Base-by-base conservation (phyloP, 2,113 vertebrate genomes). In the Helogale parvula region DNA sequence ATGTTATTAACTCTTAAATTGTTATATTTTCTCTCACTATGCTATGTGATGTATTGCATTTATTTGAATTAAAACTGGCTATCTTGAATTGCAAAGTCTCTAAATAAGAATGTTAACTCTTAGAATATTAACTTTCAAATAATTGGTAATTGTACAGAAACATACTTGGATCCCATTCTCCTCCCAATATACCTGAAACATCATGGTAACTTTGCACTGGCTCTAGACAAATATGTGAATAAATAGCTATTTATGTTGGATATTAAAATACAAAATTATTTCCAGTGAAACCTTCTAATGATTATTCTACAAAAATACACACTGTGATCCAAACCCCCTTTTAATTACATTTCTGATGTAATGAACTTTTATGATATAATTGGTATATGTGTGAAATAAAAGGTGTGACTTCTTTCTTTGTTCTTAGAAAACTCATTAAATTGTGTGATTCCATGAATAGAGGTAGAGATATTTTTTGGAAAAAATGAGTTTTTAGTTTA, bases 391-490 rank as follows among this genome's bases (percentile, higher is more conserved):
- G 11, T 96, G 80, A 95, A 88, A 71, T 84, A 85, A 81, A 92
- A 97, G 63, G 16, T 60, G 12, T 85, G 19, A 65, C 9, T 85
- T 7, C 60, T 81, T 90, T 66, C 19, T 81, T 94, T 93, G 41
- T 74, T 97, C 63, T 94, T 84, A 47, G 29, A 90, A 97, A 96
- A 68, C 23, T 77, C 47, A 95, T 88, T 92, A 96, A 92, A 84
- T 90, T 14, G 29, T 89, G 2, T 84, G 63, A 89, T 79, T 88
- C 7, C 5, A 88, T 91, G 92, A 84, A 69, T 35, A 66, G 7
- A 65, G 11, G 13, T 6, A 60, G 8, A 60, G 21, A 31, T 31
- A 25, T 47, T 60, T 74, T 83, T 81, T 66, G 11, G 79, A 90
- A 84, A 92, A 94, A 83, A 80, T 76, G 0, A 50, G 15, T 60